Evolutionary conservation across 2,113 vertebrate genomes (phyloP), one percentile per base, ranked within the genome.

Genomic region (Ammodytes dubius): DNA sequence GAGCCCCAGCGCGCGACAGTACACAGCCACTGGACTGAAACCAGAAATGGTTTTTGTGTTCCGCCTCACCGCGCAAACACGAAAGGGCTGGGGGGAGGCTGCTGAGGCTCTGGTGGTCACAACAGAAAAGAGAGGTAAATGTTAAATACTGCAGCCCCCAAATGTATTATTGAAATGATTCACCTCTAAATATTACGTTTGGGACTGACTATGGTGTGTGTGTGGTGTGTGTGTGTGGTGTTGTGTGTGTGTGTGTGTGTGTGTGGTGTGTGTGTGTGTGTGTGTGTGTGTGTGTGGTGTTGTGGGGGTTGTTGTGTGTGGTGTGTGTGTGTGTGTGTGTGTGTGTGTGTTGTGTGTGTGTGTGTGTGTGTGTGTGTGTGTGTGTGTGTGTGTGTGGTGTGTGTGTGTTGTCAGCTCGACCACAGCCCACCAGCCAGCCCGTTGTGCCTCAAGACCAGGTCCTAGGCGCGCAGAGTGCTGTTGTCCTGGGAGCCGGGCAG

Each of bases 401-500:
- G 63, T 80, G 56, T 52, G 63, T 14, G 57, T 70, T 65, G 27
- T 46, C 93, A 99, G 98, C 94, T 58, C 97, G 95, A 50, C 98
- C 98, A 0, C 97, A 99, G 86, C 97, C 98, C 50, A 96, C 98
- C 1, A 96, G 98, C 92, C 97, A 96, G 45, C 98, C 97, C 0
- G 46, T 89, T 40, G 96, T 95, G 85, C 96, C 94, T 74, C 95
- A 96, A 87, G 94, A 95, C 74, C 93, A 95, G 54, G 95, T 96
- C 37, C 93, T n/a, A 92, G 78, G 92, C 95, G 39, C 96, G 97
- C 42, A 96, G 93, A 7, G 97, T 98, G 90, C 92, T 99, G 86
- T 95, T 99, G 66, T 96, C 96, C 86, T 99, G 98, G 98, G 97
- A 98, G 94, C 97, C 97, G 0, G 98, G 98, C 88, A 98, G 97